A percentile compares a stretch with the other conserved stretches of the same genome.
Evolutionary conservation across 2,113 vertebrate genomes (phyloP).

Genomic region (Ophthalmolycus amberensis): DNA sequence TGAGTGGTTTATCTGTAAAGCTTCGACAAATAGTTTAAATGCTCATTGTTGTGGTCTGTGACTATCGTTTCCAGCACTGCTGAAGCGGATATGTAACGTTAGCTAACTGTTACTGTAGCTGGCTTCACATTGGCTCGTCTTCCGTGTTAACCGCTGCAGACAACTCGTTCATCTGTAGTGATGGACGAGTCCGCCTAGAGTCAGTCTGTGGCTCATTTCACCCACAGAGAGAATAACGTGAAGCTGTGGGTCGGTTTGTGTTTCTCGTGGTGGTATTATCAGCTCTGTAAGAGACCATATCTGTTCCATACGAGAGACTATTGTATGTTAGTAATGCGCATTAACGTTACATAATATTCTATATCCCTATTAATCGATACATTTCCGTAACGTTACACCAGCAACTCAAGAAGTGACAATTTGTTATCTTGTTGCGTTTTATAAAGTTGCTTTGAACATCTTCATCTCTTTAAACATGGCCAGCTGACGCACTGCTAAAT

Average conservation of each 20-base stretch:
- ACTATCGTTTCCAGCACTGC: conserved; percentile 19
- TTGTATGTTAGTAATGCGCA: no score
- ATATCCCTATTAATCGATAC: neutral
- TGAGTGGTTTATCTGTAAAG: accelerated
- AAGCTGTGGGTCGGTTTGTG: no score
- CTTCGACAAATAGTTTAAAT: accelerated
- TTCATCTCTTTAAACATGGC: neutral
- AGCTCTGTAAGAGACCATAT: no score
- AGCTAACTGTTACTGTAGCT: neutral
- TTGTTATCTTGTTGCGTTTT: neutral
- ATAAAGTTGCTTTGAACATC: neutral
- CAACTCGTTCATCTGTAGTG: no score
- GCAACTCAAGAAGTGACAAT: neutral
- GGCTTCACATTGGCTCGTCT: conserved; percentile 6
- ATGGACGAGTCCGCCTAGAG: neutral
- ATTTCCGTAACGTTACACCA: neutral
- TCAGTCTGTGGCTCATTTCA: neutral
- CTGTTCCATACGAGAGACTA: no score
- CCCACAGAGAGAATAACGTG: no score
- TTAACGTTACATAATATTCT: no score
- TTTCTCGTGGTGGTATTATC: neutral
- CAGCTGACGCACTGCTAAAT: neutral
- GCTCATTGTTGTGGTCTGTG: neutral
- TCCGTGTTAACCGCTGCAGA: conserved; percentile 33
- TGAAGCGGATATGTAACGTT: conserved; percentile 13